Conservation (phyloP, 2,797 vertebrate genomes). For the Crocodylus rhombifer region DNA sequence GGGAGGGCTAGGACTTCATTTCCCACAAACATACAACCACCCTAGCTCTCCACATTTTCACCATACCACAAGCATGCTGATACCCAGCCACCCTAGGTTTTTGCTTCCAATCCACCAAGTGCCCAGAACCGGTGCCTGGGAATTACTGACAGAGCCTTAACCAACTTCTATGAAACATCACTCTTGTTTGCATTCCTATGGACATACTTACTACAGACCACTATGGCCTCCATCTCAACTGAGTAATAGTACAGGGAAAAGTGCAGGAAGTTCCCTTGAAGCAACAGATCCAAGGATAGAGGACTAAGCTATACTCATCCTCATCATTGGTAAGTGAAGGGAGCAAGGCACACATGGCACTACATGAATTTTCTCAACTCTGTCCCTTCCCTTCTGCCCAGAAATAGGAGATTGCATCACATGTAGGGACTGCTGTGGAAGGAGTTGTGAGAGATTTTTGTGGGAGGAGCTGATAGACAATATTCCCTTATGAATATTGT, state of each 20-base stretch:
- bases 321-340: neutral
- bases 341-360: neutral
- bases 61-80: neutral
- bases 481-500: neutral
- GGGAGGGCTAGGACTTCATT: no score
- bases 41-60: no score
- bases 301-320: neutral
- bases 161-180: neutral
- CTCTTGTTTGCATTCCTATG: neutral
- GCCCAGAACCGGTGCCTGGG: neutral
- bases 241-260: neutral
- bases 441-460: neutral
- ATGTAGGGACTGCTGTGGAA: neutral
- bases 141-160: neutral
- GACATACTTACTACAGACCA: neutral
- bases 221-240: neutral
- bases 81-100: fast-evolving
- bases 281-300: neutral
- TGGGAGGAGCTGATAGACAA: neutral
- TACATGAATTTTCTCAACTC: neutral
- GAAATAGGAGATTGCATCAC: neutral
- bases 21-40: no score
- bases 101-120: neutral
- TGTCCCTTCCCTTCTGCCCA: neutral
- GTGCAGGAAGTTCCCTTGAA: neutral